Base-by-base conservation (phyloP, 1,140 invertebrate species). In the Nixonia krombeini region DNA sequence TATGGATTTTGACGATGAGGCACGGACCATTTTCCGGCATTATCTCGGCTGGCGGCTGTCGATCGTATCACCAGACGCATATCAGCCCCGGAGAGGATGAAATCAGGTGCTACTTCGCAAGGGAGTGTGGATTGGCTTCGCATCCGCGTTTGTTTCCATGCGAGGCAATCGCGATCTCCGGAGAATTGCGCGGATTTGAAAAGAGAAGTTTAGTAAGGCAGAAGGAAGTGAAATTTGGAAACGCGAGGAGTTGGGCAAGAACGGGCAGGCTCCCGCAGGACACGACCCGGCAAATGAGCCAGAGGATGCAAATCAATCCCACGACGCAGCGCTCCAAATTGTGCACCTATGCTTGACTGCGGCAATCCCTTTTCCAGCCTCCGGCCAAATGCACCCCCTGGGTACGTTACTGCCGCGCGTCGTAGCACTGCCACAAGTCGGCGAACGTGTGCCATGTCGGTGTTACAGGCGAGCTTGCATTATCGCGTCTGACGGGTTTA, bases 241-340 rank as follows among this genome's bases (percentile, higher is more conserved):
- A 26, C 18, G 21, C 18, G 35, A 15, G 38, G 6, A 17, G 45
- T 15, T 17, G 21, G 31, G 25, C n/a, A 57, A 35, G 45, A 46
- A 53, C 59, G 31, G 28, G 28, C 12, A 49, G 17, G 56, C 23
- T 78, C 80, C 75, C 79, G 29, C 18, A 70, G 74, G 79, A 81
- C 58, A 61, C 66, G 74, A 79, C 76, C 78, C 72, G 40, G 72
- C 71, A 81, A 84, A 83, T 84, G 78, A 82, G 79, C 78, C 76
- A 70, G 73, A 72, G 79, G 79, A 83, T 84, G 81, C 81, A 84
- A 84, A 84, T 84, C 82, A 84, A 82, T 81, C 80, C 80, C 80
- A 79, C 55, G 75, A 73, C 73, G 76, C 75, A 56, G 47, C 55
- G 67, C 72, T 73, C 72, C 58, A 76, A 81, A 83, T 81, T 80